phyloP scores from a whole-genome alignment of 2,797 vertebrate species.

The Loris lydekkerianus region DNA sequence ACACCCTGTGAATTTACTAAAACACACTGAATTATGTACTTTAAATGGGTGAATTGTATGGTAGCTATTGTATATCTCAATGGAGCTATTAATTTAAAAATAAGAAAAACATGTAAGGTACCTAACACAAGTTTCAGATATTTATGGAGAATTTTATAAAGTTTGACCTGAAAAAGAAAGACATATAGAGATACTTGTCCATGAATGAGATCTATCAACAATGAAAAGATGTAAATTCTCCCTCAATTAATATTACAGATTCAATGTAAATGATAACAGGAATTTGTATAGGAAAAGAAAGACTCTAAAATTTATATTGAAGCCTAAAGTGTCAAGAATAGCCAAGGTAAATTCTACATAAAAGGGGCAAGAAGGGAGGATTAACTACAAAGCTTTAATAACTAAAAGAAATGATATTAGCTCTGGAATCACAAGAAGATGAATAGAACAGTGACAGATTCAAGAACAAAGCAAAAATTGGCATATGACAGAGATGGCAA shows the following conservation, averaged over 20 bases:
- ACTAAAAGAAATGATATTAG: constrained; percentile 50
- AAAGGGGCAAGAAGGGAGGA: constrained; percentile 10
- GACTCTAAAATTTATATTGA: constrained; percentile 37
- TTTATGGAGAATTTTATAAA: neutral
- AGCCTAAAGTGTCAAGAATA: neutral
- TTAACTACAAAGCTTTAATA: constrained; percentile 45
- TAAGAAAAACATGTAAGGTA: neutral
- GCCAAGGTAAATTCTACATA: neutral
- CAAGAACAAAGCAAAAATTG: constrained; percentile 34
- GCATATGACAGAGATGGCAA: neutral
- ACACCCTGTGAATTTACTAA: neutral
- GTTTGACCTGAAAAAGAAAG: neutral
- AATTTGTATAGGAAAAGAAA: neutral
- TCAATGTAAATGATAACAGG: neutral
- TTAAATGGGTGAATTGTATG: neutral
- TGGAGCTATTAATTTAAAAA: neutral
- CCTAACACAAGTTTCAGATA: neutral
- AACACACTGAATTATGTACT: neutral
- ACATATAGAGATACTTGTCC: neutral
- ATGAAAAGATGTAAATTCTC: neutral
- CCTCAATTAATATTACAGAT: neutral
- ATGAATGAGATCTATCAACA: neutral
- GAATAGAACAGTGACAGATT: neutral
- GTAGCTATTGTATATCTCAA: neutral
- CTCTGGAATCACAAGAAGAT: constrained; percentile 50